Evolutionary conservation across 2,113 vertebrate species (phyloP), one percentile per base, ranked within the genome.

Genomic region (Ornithorhynchus anatinus): DNA sequence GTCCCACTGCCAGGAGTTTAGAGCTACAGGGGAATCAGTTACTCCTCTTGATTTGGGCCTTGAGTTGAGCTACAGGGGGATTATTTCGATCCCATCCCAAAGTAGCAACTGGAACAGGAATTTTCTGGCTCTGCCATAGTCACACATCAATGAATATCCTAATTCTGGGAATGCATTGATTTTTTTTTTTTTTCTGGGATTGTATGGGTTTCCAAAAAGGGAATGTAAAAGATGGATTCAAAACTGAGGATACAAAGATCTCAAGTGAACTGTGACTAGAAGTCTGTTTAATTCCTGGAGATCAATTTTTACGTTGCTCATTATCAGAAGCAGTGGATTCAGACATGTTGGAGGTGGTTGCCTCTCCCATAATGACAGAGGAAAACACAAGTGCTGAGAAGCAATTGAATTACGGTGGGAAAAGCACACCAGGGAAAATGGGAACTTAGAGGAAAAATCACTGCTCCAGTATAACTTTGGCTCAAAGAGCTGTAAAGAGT

Each of bases 281-380:
- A 15, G 8, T 32, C 22, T 59, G 2, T 61, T 7, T 10, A 67
- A 32, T 42, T 10, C 11, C 29, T 15, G 4, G 62, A 20, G 8
- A 6, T 7, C 16, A 77, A 29, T 75, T 75, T 58, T 63, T 54
- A 59, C 20, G 65, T 59, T 53, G 23, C 43, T 67, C 60, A 53
- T 70, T 59, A 37, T 22, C 42, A 31, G 27, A 29, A 50, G 17
- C 10, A 29, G 19, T 22, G 14, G 0, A 17, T 68, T 17, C 76
- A 17, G 65, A 59, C 27, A 16, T n/a, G 51, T 14, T 32, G 74
- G 22, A 10, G 64, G 27, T 39, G 44, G 5, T 57, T 8, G 48
- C 15, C 12, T 4, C 40, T 60, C 72, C 43, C 44, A n/a, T 58
- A 25, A 58, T 53, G 15, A 58, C 60, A 12, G 13, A 59, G 20